A percentile compares a stretch with the other conserved stretches of the same genome.
Conservation (phyloP, 2,113 vertebrate species). For the Sphaerodactylus townsendi region DNA sequence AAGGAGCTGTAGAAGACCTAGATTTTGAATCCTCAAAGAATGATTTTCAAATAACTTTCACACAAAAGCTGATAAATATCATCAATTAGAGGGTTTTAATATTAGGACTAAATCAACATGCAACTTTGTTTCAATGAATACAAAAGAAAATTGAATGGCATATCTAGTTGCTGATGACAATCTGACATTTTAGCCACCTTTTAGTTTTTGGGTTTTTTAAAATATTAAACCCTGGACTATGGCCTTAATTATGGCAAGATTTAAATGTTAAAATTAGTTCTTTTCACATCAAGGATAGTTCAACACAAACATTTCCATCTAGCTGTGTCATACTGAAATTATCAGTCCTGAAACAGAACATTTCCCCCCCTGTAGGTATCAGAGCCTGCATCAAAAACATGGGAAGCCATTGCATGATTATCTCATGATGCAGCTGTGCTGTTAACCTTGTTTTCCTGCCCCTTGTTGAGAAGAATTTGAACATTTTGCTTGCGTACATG, state of each 20-base stretch:
- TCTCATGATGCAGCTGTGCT: background rate
- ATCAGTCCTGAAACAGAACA: background rate
- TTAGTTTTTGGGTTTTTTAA: background rate
- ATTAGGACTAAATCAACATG: constrained; percentile 1
- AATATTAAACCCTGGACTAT: background rate
- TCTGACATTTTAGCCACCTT: constrained; percentile 10
- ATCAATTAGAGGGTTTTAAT: constrained; percentile 24
- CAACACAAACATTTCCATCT: background rate
- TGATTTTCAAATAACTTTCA: constrained; percentile 19
- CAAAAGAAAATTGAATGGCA: background rate
- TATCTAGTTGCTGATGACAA: constrained; percentile 5
- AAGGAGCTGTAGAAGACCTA: background rate
- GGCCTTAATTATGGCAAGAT: background rate
- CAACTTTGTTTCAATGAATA: background rate
- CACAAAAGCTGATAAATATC: constrained; percentile 29
- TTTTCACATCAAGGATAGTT: background rate
- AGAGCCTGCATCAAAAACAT: constrained; percentile 4
- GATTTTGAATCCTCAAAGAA: constrained; percentile 30
- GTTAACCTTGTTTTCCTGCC: background rate
- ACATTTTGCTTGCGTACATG: background rate
- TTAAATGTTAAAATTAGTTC: background rate
- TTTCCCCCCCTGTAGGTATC: background rate
- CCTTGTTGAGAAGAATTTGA: background rate
- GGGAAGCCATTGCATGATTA: background rate
- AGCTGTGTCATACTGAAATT: background rate